Conservation (phyloP, 2,113 vertebrate genomes). For the Chunga burmeisteri region DNA sequence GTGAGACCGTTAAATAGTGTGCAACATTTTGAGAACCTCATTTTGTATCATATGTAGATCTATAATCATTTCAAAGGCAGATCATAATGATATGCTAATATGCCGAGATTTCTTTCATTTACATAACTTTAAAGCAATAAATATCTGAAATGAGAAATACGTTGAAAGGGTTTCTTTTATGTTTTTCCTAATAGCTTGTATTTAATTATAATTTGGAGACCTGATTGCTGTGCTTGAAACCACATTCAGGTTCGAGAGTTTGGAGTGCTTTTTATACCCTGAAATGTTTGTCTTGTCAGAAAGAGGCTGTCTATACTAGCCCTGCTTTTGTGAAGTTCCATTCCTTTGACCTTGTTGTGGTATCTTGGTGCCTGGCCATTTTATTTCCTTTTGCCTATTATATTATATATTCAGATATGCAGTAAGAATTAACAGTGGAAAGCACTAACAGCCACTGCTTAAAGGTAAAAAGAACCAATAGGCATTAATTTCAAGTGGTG, state of each 20-base stretch:
- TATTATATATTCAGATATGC: not conserved
- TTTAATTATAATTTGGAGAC: slow-evolving; percentile 33
- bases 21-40: not conserved
- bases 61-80: slow-evolving; percentile 2
- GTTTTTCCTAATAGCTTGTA: slow-evolving; percentile 35
- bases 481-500: slow-evolving; percentile 41
- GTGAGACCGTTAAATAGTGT: not conserved
- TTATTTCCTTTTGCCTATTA: not conserved
- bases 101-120: slow-evolving; percentile 9
- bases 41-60: not conserved
- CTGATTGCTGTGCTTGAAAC: slow-evolving; percentile 1
- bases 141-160: not conserved
- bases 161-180: slow-evolving; percentile 8
- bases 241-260: not conserved
- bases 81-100: slow-evolving; percentile 15
- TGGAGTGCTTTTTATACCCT: not conserved
- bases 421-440: not conserved
- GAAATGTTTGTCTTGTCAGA: not conserved
- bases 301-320: not conserved
- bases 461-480: slow-evolving; percentile 21
- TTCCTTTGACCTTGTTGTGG: not conserved
- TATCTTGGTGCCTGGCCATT: not conserved
- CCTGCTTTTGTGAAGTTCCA: not conserved
- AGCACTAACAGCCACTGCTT: not conserved
- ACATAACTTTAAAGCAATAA: slow-evolving; percentile 22